Evolutionary conservation across 2,888 invertebrate species (phyloP), one percentile per base, ranked within the genome.

Genomic region (Hypselothyrea guttata): DNA sequence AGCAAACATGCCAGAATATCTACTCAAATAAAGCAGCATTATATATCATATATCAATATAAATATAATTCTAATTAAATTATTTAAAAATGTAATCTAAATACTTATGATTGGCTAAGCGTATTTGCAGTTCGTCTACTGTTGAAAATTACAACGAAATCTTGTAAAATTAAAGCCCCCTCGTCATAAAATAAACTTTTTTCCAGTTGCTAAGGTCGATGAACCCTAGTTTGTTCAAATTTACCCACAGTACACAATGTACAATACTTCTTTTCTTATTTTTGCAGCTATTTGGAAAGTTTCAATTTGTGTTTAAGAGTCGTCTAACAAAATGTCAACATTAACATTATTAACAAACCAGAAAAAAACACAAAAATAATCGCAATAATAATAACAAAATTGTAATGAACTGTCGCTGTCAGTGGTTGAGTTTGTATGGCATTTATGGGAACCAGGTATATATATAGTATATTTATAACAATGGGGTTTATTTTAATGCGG

Each of bases 401-500:
- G 48, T 45, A 53, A 57, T 62, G 41, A 58, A 53, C 69, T 49
- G 42, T 12, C 34, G 48, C 48, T 34, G 65, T 42, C 60, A 49
- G 59, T 45, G 13, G 46, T 49, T 44, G 52, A 44, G 37, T 55
- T 31, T 38, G 27, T 3, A 12, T n/a, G 11, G 3, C 34, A 34
- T 30, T 16, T 48, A 16, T 47, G 30, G 30, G n/a, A n/a, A n/a
- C n/a, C 22, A 5, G 22, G 22, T 22, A 5, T 22, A 22, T 22
- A 22, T 22, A 5, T 62, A 54, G 5, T 22, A 5, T 62, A 54
- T 56, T 59, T 42, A 56, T 18, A 63, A 78, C 78, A 76, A 73
- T 67, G 51, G 61, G 12, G 57, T 78, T 53, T 78, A 51, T 68
- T 75, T 78, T 68, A 81, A 74, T 82, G 78, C 77, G 79, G 77